Percentiles rank a stretch among this genome's conserved stretches.
phyloP scores from a whole-genome alignment of 2,113 vertebrate genomes.

The Charadrius vociferus region DNA sequence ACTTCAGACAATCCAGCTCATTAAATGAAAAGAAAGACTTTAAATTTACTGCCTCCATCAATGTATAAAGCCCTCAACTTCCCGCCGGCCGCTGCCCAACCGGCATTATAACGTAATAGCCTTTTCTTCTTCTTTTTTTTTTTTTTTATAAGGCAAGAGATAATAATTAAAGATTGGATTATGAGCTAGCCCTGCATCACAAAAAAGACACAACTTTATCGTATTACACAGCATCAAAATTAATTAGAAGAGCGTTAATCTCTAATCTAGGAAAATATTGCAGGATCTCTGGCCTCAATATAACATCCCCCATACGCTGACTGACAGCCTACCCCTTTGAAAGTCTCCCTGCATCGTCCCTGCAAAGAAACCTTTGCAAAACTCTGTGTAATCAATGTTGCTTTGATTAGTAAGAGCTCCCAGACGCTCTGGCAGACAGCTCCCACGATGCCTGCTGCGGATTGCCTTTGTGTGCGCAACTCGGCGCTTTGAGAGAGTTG shows the following conservation, averaged over 20 bases:
- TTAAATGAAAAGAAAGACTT: slow-evolving; percentile 45
- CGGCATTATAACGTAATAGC: background rate
- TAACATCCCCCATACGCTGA: slow-evolving; percentile 30
- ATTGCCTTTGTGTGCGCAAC: background rate
- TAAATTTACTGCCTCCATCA: background rate
- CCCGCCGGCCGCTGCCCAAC: background rate
- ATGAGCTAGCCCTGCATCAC: background rate
- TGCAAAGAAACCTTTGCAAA: slow-evolving; percentile 52
- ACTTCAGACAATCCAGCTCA: slow-evolving; percentile 53
- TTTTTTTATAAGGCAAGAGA: background rate
- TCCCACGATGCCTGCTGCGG: background rate
- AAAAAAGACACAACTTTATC: slow-evolving; percentile 40
- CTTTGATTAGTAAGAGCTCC: slow-evolving; percentile 54
- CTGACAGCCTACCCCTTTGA: slow-evolving; percentile 64
- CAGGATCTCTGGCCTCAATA: slow-evolving; percentile 42
- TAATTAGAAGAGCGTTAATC: slow-evolving; percentile 70
- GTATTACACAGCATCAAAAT: slow-evolving; percentile 44
- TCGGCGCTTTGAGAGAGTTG: background rate
- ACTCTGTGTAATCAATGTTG: slow-evolving; percentile 49
- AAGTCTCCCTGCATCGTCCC: slow-evolving; percentile 21
- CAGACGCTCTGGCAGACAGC: slow-evolving; percentile 29
- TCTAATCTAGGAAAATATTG: slow-evolving; percentile 67
- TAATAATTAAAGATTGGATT: slow-evolving; percentile 51
- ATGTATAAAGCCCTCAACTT: slow-evolving; percentile 14
- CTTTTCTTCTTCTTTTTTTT: background rate